A percentile compares a stretch with the other conserved stretches of the same genome.
These are phyloP conservation scores for Amazona ochrocephala DNA, from an alignment of 2,797 vertebrate species.

Conservation along the genomic window DNA sequence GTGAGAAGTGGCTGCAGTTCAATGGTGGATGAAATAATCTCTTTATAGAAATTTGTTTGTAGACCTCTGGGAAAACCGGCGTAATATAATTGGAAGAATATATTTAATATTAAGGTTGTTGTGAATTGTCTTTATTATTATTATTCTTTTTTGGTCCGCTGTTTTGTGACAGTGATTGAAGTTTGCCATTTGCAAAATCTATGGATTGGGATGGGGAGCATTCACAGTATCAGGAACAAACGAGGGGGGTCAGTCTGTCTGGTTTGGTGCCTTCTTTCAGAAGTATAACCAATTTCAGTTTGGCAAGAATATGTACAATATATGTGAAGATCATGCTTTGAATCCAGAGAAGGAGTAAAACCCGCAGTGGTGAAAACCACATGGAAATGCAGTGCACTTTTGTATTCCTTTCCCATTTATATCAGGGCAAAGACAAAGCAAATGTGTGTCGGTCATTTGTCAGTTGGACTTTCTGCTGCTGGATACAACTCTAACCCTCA, in stretches of 20 bases:
- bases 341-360: neutral
- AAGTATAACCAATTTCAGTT: neutral
- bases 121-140: neutral
- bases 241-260: neutral
- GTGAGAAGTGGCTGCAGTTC: slow-evolving; percentile 66
- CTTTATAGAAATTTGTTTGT: slow-evolving; percentile 55
- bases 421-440: neutral
- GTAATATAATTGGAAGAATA: slow-evolving; percentile 54
- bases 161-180: neutral
- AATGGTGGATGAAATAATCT: slow-evolving; percentile 70
- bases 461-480: neutral
- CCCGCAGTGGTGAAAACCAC: neutral
- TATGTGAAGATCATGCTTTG: neutral
- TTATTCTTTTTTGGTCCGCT: neutral
- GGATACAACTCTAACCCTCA: neutral
- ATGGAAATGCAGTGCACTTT: neutral
- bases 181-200: neutral
- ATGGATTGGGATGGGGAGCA: neutral
- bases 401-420: neutral
- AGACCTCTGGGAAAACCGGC: slow-evolving; percentile 38
- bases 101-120: slow-evolving; percentile 70
- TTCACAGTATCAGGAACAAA: neutral
- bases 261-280: neutral
- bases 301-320: neutral
- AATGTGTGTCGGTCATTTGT: neutral